Evolutionary conservation across 2,113 vertebrate species (phyloP).

Genomic region (Brachyhypopomus gauderio): DNA sequence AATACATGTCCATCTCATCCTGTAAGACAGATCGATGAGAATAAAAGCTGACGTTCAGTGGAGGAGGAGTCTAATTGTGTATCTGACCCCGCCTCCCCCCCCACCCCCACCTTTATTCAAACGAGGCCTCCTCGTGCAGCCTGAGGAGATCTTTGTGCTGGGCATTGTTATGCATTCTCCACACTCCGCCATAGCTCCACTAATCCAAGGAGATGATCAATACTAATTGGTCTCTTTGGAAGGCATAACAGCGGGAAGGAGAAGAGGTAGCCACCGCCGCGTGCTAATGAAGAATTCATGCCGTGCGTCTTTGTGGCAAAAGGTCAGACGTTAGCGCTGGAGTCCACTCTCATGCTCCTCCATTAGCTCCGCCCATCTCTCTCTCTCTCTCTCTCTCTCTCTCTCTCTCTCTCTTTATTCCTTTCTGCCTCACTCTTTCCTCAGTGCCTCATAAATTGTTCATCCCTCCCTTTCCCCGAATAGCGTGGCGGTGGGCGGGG

Average conservation of each 20-base stretch:
- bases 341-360: constrained; percentile 47
- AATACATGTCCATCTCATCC: not conserved
- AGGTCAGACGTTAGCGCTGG: constrained; percentile 63
- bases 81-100: not conserved
- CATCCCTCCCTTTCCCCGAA: constrained; percentile 49
- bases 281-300: constrained; percentile 70
- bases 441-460: constrained; percentile 58
- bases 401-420: constrained; percentile 34
- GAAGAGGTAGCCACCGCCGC: constrained; percentile 57
- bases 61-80: not conserved
- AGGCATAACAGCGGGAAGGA: constrained; percentile 61
- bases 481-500: constrained; percentile 44
- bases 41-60: not conserved
- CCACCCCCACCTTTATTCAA: not conserved
- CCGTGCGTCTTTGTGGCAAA: constrained; percentile 54
- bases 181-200: constrained; percentile 60
- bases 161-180: constrained; percentile 59
- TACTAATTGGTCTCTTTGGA: constrained; percentile 79
- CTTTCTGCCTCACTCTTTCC: constrained; percentile 34
- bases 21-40: not conserved
- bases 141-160: constrained; percentile 16
- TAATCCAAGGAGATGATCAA: constrained; percentile 74
- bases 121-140: constrained; percentile 38
- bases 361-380: constrained; percentile 33
- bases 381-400: constrained; percentile 16